Conservation (phyloP, 1,140 invertebrate species). For the Caenorhabditis inopinata region DNA sequence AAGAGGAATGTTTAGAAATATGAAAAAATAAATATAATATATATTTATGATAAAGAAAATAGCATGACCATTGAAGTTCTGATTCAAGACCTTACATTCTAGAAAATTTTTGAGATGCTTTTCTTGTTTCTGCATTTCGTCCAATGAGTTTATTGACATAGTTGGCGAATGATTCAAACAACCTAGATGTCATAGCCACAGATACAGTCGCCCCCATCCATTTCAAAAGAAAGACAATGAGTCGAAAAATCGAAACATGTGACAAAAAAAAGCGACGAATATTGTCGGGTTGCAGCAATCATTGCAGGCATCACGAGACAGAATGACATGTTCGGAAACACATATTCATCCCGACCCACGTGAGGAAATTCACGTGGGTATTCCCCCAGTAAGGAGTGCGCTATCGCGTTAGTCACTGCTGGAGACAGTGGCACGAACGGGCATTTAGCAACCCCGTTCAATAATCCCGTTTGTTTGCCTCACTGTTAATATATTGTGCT, state of each 20-base stretch:
- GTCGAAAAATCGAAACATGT: background rate
- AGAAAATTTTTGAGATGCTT: background rate
- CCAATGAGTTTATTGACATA: background rate
- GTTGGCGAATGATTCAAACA: background rate
- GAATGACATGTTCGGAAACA: constrained; percentile 28
- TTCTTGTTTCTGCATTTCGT: background rate
- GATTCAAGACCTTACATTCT: background rate
- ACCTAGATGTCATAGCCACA: background rate
- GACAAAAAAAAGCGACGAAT: constrained; percentile 2
- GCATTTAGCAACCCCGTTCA: background rate
- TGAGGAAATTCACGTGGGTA: constrained; percentile 29
- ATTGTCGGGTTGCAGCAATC: background rate
- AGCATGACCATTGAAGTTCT: too few relatives aligned
- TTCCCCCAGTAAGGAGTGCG: background rate
- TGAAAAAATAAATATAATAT: too few relatives aligned
- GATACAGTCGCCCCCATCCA: background rate
- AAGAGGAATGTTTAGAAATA: background rate
- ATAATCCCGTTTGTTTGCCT: background rate
- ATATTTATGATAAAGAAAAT: too few relatives aligned
- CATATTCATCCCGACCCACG: background rate
- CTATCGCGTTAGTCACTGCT: background rate
- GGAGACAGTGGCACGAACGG: background rate
- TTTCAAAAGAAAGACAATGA: background rate
- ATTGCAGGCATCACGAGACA: background rate
- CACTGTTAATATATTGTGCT: background rate